Evolutionary conservation across 2,797 vertebrate genomes (phyloP).

Genomic region (Galaxias olidus): DNA sequence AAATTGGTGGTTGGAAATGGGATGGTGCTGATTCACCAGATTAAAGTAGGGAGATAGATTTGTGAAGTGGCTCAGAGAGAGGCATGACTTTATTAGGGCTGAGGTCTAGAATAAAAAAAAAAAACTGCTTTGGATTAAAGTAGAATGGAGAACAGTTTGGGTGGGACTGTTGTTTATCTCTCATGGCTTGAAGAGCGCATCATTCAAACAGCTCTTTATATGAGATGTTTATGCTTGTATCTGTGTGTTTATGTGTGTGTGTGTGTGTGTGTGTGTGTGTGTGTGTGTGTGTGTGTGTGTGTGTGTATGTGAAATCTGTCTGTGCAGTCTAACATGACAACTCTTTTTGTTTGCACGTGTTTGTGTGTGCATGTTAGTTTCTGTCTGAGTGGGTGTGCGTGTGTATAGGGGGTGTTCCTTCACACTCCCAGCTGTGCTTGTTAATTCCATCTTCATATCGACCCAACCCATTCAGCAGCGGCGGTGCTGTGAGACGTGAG

Average conservation of each 20-base stretch:
- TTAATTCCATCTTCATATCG: conserved; percentile 53
- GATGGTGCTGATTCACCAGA: neutral
- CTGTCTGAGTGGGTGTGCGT: conserved; percentile 27
- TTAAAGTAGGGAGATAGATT: conserved; percentile 11
- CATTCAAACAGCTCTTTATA: neutral
- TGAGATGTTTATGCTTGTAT: neutral
- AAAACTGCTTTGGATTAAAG: conserved; percentile 3
- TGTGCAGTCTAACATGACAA: neutral
- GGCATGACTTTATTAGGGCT: conserved; percentile 16
- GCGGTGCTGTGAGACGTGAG: conserved; percentile 35
- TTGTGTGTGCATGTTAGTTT: conserved; percentile 7
- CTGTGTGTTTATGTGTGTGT: conserved; percentile 1
- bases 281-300: conserved; percentile 33
- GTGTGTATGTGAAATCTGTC: conserved; percentile 45
- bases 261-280: neutral
- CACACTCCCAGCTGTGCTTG: conserved; percentile 59
- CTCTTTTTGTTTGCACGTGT: too few species aligned
- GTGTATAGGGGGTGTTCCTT: conserved; percentile 36
- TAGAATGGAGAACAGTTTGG: conserved; percentile 18
- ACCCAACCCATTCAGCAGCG: conserved; percentile 43
- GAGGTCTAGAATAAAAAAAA: conserved; percentile 16
- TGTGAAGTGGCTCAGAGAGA: neutral
- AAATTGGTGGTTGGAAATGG: neutral
- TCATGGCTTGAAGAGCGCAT: too few species aligned
- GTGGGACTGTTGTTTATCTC: too few species aligned